Percentiles rank a stretch among this genome's conserved stretches.
These are phyloP conservation scores for Sprattus sprattus DNA, from an alignment of 2,113 vertebrate species.

Conservation along the genomic window DNA sequence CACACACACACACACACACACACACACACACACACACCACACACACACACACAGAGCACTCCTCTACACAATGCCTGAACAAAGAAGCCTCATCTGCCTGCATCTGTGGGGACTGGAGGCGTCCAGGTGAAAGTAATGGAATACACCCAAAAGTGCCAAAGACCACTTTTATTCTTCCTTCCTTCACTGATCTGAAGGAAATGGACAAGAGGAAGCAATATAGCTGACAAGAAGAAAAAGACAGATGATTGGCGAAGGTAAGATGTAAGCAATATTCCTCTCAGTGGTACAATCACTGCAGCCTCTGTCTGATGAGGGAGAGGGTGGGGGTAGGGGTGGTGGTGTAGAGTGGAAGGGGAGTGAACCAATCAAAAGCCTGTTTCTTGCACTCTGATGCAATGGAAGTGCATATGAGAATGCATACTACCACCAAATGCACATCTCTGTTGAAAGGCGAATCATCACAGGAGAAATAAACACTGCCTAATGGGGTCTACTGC, in stretches of 20 bases:
- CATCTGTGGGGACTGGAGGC: not conserved
- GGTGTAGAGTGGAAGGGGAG: not conserved
- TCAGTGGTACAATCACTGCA: not conserved
- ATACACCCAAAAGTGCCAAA: not conserved
- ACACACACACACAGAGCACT: not conserved
- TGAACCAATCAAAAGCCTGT: not conserved
- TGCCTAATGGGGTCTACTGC: not conserved
- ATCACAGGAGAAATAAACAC: not conserved
- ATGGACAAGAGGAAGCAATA: slow-evolving; percentile 10
- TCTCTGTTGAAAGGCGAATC: not conserved
- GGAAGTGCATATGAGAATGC: not conserved
- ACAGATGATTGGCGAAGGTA: not conserved
- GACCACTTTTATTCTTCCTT: not conserved
- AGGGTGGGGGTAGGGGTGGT: not conserved
- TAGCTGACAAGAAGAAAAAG: not conserved
- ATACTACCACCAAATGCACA: not conserved
- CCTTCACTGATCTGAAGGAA: not conserved
- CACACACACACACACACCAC: too few species aligned
- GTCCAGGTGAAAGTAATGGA: not conserved
- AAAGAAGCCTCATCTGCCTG: not conserved
- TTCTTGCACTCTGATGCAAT: not conserved
- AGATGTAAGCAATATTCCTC: not conserved
- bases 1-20: too few species aligned
- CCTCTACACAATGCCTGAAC: not conserved
- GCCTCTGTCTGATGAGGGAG: not conserved